Evolutionary conservation across 2,113 vertebrate genomes (phyloP), one percentile per base, ranked within the genome.

Genomic region (Colinus virginianus): DNA sequence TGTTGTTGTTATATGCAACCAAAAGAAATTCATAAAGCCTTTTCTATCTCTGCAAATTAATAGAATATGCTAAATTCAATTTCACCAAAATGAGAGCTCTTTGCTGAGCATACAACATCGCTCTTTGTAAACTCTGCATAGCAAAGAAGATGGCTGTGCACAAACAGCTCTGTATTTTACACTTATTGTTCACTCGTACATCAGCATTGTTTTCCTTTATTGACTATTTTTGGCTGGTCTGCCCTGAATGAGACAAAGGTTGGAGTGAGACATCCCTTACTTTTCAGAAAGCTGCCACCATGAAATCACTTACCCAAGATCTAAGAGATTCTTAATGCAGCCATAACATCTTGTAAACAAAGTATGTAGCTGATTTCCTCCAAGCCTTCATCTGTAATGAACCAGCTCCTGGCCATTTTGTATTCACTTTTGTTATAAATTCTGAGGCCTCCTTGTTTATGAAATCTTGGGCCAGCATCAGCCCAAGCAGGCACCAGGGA

Each of bases 351-450:
- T 61, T 49, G 61, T 63, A 93, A 88, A 76, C 48, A 84, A 80
- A 78, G 51, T 64, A 36, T 61, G 40, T 67, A 84, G 53, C 30
- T 32, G 19, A 28, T 63, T 87, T 71, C 19, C 22, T 71, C 42
- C 18, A 78, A 91, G 48, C 25, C 34, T 83, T 84, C 51, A 14
- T 12, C 66, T 63, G 45, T 80, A 78, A 84, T 62, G 58, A 64
- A 88, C 16, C 21, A 85, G 13, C 36, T 70, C 26, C 46, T 22
- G 32, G 75, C 36, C 48, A 74, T 84, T 92, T 82, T 75, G 17
- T 25, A 34, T 83, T 84, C 84, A 69, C 18, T 87, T 71, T 70
- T 83, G 59, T 76, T 87, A 94, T 40, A 92, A 61, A 90, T 34
- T 20, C 43, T 43, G 42, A 51, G 14, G 11, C 9, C 36, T 79